Evolutionary conservation across 2,888 invertebrate genomes (phyloP).

Genomic region (Brenthis ino): DNA sequence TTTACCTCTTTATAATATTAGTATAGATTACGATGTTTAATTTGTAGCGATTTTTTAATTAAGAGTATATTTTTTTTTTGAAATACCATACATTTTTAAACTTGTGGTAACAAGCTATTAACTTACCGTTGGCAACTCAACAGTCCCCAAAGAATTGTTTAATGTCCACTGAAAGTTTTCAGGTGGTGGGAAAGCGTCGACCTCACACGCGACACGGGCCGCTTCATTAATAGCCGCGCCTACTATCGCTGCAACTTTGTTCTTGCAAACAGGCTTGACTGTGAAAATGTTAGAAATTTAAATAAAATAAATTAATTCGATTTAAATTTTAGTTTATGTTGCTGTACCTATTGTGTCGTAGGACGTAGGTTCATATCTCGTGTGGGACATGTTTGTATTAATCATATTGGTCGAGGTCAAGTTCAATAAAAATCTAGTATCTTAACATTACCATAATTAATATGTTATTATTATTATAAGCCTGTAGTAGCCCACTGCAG

Average conservation of each 20-base stretch:
- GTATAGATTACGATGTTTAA: neutral
- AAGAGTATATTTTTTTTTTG: too few species aligned
- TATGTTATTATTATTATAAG: too few species aligned
- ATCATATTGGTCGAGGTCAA: too few species aligned
- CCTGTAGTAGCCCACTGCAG: too few species aligned
- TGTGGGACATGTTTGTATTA: too few species aligned
- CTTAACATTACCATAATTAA: too few species aligned
- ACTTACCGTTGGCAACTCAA: constrained; percentile 84
- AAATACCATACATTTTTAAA: neutral
- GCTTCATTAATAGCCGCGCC: constrained; percentile 92
- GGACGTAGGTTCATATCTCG: too few species aligned
- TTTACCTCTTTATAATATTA: neutral
- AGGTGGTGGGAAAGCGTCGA: constrained; percentile 92
- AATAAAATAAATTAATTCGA: neutral
- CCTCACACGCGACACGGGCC: constrained; percentile 90
- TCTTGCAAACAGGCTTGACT: constrained; percentile 93
- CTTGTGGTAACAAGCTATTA: too few species aligned
- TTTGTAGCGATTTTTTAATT: too few species aligned
- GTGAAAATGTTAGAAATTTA: constrained; percentile 46
- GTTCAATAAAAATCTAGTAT: too few species aligned
- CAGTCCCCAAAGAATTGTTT: constrained; percentile 92
- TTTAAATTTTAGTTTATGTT: too few species aligned
- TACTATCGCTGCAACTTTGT: constrained; percentile 88
- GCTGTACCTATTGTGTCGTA: too few species aligned
- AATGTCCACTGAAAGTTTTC: constrained; percentile 93